Conservation (phyloP, 2,888 invertebrate genomes). For the Creontiades dilutus region DNA sequence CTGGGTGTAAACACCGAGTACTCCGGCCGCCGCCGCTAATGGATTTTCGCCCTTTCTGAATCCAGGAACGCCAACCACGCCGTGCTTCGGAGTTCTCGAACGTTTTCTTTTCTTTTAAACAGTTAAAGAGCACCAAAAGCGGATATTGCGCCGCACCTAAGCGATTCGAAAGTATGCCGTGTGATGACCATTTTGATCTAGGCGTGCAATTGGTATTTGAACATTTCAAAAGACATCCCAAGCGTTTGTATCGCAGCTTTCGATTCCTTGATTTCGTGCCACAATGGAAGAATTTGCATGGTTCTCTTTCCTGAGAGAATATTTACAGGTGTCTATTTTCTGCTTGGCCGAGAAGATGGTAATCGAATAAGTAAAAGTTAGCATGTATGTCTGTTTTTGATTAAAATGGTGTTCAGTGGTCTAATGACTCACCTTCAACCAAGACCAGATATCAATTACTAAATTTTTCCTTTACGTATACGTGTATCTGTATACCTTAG, state of each 20-base stretch:
- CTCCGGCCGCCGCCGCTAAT: slow-evolving; percentile 45
- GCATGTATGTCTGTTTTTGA: too few species aligned
- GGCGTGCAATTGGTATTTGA: not conserved
- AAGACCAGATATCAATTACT: too few species aligned
- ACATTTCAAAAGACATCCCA: not conserved
- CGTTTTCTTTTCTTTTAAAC: slow-evolving; percentile 38
- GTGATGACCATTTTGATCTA: slow-evolving; percentile 23
- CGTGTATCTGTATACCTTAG: too few species aligned
- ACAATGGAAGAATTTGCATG: not conserved
- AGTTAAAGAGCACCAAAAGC: slow-evolving; percentile 44
- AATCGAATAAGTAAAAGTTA: too few species aligned
- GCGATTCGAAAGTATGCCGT: slow-evolving; percentile 9
- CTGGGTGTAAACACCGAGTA: slow-evolving; percentile 45
- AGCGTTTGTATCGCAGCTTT: not conserved
- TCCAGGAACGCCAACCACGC: slow-evolving; percentile 42
- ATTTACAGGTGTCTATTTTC: too few species aligned
- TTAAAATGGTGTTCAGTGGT: too few species aligned
- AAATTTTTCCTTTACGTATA: too few species aligned
- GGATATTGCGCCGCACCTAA: slow-evolving; percentile 38
- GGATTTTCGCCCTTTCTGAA: slow-evolving; percentile 56
- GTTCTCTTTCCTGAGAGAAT: too few species aligned
- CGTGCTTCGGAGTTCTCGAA: slow-evolving; percentile 6
- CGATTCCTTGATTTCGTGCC: not conserved
- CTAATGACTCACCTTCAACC: too few species aligned
- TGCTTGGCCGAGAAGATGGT: too few species aligned